These are phyloP conservation scores for Alcis repandata DNA, from an alignment of 2,888 invertebrate genomes.

Conservation along the genomic window DNA sequence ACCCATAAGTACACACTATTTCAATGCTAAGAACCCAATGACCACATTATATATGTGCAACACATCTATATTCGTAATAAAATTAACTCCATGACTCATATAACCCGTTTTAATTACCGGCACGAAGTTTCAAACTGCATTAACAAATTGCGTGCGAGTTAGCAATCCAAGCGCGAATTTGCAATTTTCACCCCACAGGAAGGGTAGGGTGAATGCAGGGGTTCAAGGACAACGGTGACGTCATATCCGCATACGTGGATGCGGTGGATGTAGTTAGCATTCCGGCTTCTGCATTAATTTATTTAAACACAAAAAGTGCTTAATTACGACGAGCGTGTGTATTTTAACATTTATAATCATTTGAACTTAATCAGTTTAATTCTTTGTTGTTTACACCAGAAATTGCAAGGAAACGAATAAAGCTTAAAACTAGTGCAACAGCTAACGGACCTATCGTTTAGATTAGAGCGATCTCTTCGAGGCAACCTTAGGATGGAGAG, in stretches of 20 bases:
- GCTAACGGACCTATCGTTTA: no score
- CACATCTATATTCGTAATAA: neutral
- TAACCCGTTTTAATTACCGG: neutral
- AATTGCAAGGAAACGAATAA: no score
- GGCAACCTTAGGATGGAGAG: no score
- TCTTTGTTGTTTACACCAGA: no score
- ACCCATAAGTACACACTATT: no score
- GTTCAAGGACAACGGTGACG: conserved; percentile 65
- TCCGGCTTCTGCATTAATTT: conserved; percentile 14
- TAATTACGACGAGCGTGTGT: neutral
- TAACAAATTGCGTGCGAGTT: conserved; percentile 12
- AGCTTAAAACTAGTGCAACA: no score
- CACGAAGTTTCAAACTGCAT: conserved; percentile 7
- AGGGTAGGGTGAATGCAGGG: conserved; percentile 51
- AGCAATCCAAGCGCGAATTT: conserved; percentile 10
- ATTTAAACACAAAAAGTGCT: neutral
- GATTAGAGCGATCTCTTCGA: no score
- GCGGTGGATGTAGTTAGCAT: neutral
- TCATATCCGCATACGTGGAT: conserved; percentile 46
- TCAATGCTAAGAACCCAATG: no score
- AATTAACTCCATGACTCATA: neutral
- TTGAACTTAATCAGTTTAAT: no score
- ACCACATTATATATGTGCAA: no score
- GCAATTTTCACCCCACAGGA: conserved; percentile 41
- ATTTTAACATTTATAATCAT: neutral